phyloP scores from a whole-genome alignment of 1,140 invertebrate species.

The Berghia stephanieae region DNA sequence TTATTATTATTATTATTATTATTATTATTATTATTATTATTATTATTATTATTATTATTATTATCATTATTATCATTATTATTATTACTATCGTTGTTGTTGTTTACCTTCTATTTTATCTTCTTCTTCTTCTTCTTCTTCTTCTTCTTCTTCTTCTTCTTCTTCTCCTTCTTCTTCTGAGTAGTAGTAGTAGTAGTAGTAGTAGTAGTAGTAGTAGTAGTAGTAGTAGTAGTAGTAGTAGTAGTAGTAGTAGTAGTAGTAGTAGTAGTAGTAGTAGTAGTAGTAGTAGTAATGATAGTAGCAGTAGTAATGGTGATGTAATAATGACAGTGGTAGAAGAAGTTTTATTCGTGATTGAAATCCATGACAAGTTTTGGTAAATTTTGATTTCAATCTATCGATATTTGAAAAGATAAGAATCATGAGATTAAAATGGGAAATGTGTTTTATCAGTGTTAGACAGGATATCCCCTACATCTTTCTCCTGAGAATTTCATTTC shows the following conservation, averaged over 20 bases:
- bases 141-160: slow-evolving; percentile 10
- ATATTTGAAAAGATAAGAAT: too few species aligned
- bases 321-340: not conserved
- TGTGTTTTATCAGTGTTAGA: too few species aligned
- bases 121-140: not conserved
- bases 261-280: not conserved
- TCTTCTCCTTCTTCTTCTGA: too few species aligned
- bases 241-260: not conserved
- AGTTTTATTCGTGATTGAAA: not conserved
- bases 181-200: too few species aligned
- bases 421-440: too few species aligned
- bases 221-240: not conserved
- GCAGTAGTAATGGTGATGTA: not conserved
- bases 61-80: not conserved
- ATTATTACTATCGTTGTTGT: not conserved
- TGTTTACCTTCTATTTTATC: not conserved
- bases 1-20: not conserved
- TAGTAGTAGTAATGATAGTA: not conserved
- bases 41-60: not conserved
- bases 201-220: not conserved
- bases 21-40: not conserved
- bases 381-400: too few species aligned
- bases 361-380: too few species aligned
- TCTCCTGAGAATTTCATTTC: too few species aligned
- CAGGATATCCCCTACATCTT: too few species aligned